phyloP scores from a whole-genome alignment of 2,113 vertebrate genomes.

The Mustela lutreola region DNA sequence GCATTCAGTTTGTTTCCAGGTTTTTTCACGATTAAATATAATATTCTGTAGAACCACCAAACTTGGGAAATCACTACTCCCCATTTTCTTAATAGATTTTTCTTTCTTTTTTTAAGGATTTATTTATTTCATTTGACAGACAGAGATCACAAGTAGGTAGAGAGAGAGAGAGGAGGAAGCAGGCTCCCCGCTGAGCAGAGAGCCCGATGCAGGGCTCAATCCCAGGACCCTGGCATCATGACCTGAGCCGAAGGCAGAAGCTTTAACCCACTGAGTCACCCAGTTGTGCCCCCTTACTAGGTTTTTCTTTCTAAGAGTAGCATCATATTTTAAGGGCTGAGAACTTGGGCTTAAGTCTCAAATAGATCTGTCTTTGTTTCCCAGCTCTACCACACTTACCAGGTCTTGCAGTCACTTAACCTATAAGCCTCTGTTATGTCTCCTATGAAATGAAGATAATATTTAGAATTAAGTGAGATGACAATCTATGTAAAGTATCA shows the following conservation, averaged over 20 bases:
- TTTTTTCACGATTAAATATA: slow-evolving; percentile 26
- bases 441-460: slow-evolving; percentile 15
- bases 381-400: not conserved
- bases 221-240: no score
- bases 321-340: not conserved
- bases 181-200: no score
- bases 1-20: not conserved
- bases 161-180: no score
- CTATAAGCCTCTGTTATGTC: not conserved
- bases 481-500: slow-evolving; percentile 41
- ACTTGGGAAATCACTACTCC: not conserved
- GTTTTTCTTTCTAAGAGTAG: slow-evolving; percentile 49
- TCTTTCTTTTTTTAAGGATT: not conserved
- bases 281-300: not conserved
- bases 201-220: no score
- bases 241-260: no score
- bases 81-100: slow-evolving; percentile 57
- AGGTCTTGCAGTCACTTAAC: not conserved
- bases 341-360: not conserved
- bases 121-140: no score
- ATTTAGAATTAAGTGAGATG: slow-evolving; percentile 57
- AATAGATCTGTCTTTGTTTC: not conserved
- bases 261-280: no score
- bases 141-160: no score
- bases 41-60: slow-evolving; percentile 45